phyloP scores from a whole-genome alignment of 2,113 vertebrate genomes.

The Dasyurus viverrinus region DNA sequence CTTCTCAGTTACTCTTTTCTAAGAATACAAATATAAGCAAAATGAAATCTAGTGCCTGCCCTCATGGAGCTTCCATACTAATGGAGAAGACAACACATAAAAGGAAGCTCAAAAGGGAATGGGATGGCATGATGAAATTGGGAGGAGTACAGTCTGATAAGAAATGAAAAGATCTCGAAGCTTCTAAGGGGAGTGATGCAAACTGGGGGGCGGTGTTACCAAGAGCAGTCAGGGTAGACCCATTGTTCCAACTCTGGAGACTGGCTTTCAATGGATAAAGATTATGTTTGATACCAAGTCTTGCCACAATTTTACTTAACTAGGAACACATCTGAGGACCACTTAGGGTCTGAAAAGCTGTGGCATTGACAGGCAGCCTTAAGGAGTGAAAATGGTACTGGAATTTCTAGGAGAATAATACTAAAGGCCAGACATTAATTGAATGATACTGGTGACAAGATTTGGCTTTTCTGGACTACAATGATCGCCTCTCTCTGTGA shows the following conservation, averaged over 20 bases:
- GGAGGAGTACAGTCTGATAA: not conserved
- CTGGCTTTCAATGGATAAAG: not conserved
- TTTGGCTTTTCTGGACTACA: not conserved
- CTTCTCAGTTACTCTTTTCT: not conserved
- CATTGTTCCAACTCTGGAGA: not conserved
- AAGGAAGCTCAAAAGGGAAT: not conserved
- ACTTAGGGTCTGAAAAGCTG: not conserved
- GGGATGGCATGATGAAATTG: not conserved
- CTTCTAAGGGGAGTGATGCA: not conserved
- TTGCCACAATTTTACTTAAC: not conserved
- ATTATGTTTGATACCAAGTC: not conserved
- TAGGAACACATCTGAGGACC: not conserved
- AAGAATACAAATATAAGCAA: not conserved
- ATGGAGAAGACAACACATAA: not conserved
- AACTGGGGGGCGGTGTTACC: not conserved
- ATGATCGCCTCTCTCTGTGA: not conserved
- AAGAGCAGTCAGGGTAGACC: not conserved
- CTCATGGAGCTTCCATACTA: not conserved
- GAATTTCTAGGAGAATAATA: not conserved
- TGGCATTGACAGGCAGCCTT: not conserved
- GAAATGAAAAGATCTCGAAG: not conserved
- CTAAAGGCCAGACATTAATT: not conserved
- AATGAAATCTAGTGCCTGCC: not conserved
- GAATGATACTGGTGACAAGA: not conserved
- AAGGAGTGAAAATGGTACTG: not conserved